Conservation (phyloP, 2,888 invertebrate genomes). For the Caenorhabditis zanzibari region DNA sequence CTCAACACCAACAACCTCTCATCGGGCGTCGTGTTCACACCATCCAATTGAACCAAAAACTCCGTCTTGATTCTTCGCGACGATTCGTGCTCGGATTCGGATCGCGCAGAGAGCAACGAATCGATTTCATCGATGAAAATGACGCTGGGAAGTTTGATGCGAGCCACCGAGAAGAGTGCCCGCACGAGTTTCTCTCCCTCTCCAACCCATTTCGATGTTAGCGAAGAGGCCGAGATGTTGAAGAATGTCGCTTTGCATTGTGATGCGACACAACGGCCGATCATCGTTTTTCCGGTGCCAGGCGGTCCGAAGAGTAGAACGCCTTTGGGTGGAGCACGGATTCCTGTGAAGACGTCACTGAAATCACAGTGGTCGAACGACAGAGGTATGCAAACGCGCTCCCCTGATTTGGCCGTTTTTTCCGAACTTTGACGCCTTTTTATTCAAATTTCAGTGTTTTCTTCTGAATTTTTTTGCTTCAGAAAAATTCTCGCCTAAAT, state of each 20-base stretch:
- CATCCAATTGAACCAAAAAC: conserved; percentile 93
- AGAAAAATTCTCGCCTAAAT: too few species aligned
- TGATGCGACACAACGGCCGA: conserved; percentile 94
- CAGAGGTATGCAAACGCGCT: too few species aligned
- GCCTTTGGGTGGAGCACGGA: conserved; percentile 94
- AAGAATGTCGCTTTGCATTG: conserved; percentile 97
- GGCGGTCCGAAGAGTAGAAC: conserved; percentile 97
- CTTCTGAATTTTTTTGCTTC: too few species aligned
- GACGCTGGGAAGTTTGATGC: conserved; percentile 91
- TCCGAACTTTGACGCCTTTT: too few species aligned
- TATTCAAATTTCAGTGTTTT: too few species aligned
- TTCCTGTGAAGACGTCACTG: conserved; percentile 86
- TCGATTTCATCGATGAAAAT: conserved; percentile 98
- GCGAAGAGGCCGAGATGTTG: conserved; percentile 94
- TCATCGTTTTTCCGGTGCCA: conserved; percentile 97
- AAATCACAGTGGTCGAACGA: too few species aligned
- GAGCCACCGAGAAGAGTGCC: conserved; percentile 93
- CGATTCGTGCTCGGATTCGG: conserved; percentile 95
- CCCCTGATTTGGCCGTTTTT: too few species aligned
- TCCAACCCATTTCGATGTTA: conserved; percentile 98
- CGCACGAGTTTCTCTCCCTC: conserved; percentile 98
- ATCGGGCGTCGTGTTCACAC: conserved; percentile 87
- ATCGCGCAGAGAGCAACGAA: conserved; percentile 92
- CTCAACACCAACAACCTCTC: conserved; percentile 94
- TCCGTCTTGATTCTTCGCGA: conserved; percentile 96